Conservation (phyloP, 2,888 invertebrate genomes). For the Pristionchus entomophagus region DNA sequence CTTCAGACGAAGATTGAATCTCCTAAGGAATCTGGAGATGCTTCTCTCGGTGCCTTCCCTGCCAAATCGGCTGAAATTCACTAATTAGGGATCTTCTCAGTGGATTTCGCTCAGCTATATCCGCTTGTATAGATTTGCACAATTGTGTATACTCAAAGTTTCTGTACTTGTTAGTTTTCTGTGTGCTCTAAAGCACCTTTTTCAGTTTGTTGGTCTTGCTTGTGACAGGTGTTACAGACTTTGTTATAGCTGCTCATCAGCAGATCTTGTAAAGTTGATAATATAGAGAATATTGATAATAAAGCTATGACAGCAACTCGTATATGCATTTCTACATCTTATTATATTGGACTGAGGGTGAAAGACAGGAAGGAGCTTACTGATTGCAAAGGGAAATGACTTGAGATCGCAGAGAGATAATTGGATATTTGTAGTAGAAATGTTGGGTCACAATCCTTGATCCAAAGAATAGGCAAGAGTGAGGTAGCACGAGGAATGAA, state of each 20-base stretch:
- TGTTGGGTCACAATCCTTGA: too few relatives aligned
- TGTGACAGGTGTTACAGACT: too few relatives aligned
- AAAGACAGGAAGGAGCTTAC: too few relatives aligned
- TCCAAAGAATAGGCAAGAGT: too few relatives aligned
- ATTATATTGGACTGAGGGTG: too few relatives aligned
- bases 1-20: conserved; percentile 29
- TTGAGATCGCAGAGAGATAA: too few relatives aligned
- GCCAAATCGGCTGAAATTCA: conserved; percentile 13
- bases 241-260: not conserved
- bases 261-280: conserved; percentile 29
- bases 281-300: conserved; percentile 16
- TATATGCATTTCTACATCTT: too few relatives aligned
- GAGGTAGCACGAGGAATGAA: too few relatives aligned
- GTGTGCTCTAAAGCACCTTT: too few relatives aligned
- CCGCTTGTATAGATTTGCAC: conserved; percentile 43
- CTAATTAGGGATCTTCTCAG: not conserved
- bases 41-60: conserved; percentile 12
- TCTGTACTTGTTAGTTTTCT: conserved; percentile 17
- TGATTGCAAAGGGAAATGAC: not conserved
- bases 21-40: conserved; percentile 44
- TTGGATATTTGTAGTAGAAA: too few relatives aligned
- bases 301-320: conserved; percentile 27
- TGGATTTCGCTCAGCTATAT: not conserved
- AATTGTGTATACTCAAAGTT: conserved; percentile 43
- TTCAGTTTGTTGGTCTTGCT: too few relatives aligned